phyloP scores from a whole-genome alignment of 2,888 invertebrate species.

The Eristalis tenax region DNA sequence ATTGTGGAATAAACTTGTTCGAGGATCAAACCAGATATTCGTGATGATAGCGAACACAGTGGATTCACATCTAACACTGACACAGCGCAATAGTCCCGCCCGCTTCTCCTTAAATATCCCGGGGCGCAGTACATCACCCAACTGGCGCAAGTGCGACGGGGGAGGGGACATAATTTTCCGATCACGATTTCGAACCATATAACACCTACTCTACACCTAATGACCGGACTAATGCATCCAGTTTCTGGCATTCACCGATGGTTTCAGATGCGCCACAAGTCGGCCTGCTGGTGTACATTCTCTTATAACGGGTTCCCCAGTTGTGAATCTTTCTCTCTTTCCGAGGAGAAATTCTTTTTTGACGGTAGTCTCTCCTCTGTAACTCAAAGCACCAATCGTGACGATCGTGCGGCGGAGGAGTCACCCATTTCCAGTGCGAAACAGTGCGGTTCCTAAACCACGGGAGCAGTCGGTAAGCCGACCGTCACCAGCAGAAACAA shows the following conservation, averaged over 20 bases:
- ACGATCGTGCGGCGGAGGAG: neutral
- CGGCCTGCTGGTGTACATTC: conserved; percentile 31
- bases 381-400: conserved; percentile 24
- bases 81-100: neutral
- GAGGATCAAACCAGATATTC: conserved; percentile 54
- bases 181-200: conserved; percentile 71
- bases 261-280: neutral
- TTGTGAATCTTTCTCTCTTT: neutral
- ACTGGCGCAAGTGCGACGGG: conserved; percentile 2
- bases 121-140: neutral
- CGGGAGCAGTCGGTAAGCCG: no score
- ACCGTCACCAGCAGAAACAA: no score
- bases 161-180: conserved; percentile 62
- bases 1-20: conserved; percentile 60
- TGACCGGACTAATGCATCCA: conserved; percentile 67
- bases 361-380: neutral
- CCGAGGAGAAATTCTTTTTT: neutral
- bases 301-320: conserved; percentile 55
- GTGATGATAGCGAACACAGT: conserved; percentile 47
- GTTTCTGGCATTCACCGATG: conserved; percentile 9
- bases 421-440: conserved; percentile 30
- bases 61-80: conserved; percentile 30
- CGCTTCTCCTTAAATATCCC: neutral
- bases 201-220: conserved; percentile 69
- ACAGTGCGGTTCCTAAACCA: conserved; percentile 13